Conservation (phyloP, 2,797 vertebrate species). For the Clamator glandarius region DNA sequence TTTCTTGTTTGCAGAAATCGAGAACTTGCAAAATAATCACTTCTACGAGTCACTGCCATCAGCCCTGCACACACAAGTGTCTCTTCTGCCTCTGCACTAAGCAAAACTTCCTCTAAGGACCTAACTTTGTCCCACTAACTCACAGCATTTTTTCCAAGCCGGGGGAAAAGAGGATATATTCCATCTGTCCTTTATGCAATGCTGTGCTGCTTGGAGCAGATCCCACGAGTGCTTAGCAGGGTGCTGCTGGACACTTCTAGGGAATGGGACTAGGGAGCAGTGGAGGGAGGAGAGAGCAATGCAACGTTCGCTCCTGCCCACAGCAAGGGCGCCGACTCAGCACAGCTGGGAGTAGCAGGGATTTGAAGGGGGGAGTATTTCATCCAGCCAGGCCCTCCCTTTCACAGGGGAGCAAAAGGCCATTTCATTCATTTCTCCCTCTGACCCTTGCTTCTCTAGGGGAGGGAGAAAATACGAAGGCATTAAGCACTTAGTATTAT, state of each 20-base stretch:
- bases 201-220: not conserved
- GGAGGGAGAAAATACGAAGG: not conserved
- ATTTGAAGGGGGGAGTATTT: not conserved
- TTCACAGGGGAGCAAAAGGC: not conserved
- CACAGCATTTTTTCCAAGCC: not conserved
- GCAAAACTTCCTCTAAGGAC: rapidly evolving
- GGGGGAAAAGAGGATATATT: not conserved
- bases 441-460: not conserved
- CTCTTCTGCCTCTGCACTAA: not conserved
- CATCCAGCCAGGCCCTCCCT: not conserved
- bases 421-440: not conserved
- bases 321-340: rapidly evolving
- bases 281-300: not conserved
- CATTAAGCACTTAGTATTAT: not conserved
- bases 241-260: not conserved
- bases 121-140: not conserved
- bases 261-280: rapidly evolving
- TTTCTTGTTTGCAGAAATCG: not conserved
- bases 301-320: rapidly evolving
- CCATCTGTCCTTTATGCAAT: not conserved
- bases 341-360: not conserved
- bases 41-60: not conserved
- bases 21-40: not conserved
- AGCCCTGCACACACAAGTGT: not conserved
- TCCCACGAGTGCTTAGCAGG: not conserved